Base-by-base conservation (phyloP, 2,888 invertebrate species). In the Plebejus argus region DNA sequence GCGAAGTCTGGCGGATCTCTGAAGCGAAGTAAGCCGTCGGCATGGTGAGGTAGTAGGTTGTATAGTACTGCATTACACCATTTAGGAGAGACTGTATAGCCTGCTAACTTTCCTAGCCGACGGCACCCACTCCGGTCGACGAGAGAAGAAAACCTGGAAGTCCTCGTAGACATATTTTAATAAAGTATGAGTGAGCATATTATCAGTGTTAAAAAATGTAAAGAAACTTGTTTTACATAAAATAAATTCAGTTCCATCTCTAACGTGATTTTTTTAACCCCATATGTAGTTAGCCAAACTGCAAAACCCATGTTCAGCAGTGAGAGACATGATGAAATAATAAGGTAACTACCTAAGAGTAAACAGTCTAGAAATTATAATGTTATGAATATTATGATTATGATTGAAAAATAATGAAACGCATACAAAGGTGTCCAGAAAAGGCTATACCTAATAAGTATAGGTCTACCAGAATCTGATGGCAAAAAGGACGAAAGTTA, bases 31-130 rank as follows among this genome's bases (percentile, higher is more conserved):
- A 77, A 81, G 84, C 90, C 89, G 91, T 91, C 88, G 95, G 94
- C 95, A 94, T 95, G 96, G 95, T 98, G 98, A 98, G 98, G 98
- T 98, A 98, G 98, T 98, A 98, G 98, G 98, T 98, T 98, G 98
- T 98, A 98, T 98, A 98, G 98, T 98, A 97, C 95, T 96, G 97
- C 96, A 97, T 96, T 97, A 97, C 97, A 97, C 96, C 95, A 91
- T 93, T 95, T 95, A 95, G 97, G 96, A 96, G 97, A 86, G 85
- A 98, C 98, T 98, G 97, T 98, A 97, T 97, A 98, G 96, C 97
- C 97, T 98, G 97, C 98, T 98, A 98, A 98, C 98, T 98, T 98
- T 97, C 97, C 98, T 95, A 91, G 95, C 94, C 90, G 92, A 89
- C 90, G 95, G 90, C 83, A 76, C 45, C 4, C 28, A 23, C 74